A percentile compares a stretch with the other conserved stretches of the same genome.
phyloP scores from a whole-genome alignment of 2,888 invertebrate genomes.

The Molorchus minor region DNA sequence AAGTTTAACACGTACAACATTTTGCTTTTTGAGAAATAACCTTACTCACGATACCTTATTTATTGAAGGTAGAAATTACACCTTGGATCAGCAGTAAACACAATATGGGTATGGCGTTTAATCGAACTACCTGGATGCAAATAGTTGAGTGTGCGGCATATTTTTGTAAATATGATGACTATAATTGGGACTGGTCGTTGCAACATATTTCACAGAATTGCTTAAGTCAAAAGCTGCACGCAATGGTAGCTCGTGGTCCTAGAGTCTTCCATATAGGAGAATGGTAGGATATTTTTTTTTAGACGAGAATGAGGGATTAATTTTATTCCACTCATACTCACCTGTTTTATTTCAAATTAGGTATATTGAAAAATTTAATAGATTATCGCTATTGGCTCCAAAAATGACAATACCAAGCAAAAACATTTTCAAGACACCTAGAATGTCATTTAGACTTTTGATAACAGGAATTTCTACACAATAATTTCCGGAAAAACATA shows the following conservation, averaged over 20 bases:
- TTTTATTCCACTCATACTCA: too few relatives aligned
- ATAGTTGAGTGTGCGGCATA: slow-evolving; percentile 82
- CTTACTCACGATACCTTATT: not conserved
- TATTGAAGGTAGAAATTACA: slow-evolving; percentile 82
- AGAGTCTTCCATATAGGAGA: slow-evolving; percentile 98
- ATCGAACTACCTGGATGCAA: slow-evolving; percentile 85
- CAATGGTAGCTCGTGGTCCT: slow-evolving; percentile 91
- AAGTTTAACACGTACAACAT: not conserved
- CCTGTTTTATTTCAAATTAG: too few relatives aligned
- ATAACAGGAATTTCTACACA: too few relatives aligned
- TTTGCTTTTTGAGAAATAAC: not conserved
- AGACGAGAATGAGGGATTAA: too few relatives aligned
- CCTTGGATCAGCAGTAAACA: slow-evolving; percentile 98
- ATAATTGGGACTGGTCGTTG: slow-evolving; percentile 99
- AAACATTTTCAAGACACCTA: too few relatives aligned
- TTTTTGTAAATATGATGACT: slow-evolving; percentile 97
- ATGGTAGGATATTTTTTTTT: slow-evolving; percentile 82
- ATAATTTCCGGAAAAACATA: too few relatives aligned
- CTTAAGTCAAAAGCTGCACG: slow-evolving; percentile 78
- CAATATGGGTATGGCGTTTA: slow-evolving; percentile 99
- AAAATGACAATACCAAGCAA: too few relatives aligned
- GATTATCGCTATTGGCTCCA: too few relatives aligned
- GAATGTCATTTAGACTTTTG: too few relatives aligned
- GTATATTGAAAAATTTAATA: too few relatives aligned
- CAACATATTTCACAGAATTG: slow-evolving; percentile 90